Conservation (phyloP, 2,113 vertebrate species). For the Actenoides hombroni region DNA sequence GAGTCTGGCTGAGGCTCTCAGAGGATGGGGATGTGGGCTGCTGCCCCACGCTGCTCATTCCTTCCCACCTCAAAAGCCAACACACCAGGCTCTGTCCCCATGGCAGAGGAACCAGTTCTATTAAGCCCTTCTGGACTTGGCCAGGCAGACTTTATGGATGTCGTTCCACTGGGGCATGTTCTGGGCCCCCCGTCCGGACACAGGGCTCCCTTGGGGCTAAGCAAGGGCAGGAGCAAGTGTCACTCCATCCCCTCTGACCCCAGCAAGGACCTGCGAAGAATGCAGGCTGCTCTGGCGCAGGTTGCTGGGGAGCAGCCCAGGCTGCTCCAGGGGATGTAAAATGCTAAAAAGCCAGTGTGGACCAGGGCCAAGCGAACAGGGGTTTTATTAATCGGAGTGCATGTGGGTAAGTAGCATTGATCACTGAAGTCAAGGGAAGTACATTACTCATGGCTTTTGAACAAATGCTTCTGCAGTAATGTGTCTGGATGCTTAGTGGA, state of each 20-base stretch:
- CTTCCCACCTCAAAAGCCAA: background rate
- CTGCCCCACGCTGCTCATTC: background rate
- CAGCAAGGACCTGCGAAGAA: accelerated
- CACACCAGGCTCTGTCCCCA: accelerated
- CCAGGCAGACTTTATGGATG: background rate
- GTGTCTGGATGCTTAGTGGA: background rate
- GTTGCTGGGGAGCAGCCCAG: background rate
- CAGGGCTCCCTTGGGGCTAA: background rate
- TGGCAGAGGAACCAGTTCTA: accelerated
- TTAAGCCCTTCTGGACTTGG: background rate
- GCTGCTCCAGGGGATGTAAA: background rate
- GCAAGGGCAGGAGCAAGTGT: background rate
- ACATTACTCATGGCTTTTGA: background rate
- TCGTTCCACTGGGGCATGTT: background rate
- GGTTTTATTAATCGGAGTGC: conserved; percentile 20
- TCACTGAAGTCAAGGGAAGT: background rate
- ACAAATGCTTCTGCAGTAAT: background rate
- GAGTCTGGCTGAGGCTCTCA: background rate
- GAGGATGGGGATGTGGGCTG: background rate
- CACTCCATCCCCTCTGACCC: background rate
- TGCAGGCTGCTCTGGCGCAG: background rate
- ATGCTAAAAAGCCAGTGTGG: background rate
- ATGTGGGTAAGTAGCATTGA: background rate
- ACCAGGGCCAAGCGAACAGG: background rate
- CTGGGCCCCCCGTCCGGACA: accelerated